Conservation (phyloP, 2,888 invertebrate species). For the Athalia rosae region DNA sequence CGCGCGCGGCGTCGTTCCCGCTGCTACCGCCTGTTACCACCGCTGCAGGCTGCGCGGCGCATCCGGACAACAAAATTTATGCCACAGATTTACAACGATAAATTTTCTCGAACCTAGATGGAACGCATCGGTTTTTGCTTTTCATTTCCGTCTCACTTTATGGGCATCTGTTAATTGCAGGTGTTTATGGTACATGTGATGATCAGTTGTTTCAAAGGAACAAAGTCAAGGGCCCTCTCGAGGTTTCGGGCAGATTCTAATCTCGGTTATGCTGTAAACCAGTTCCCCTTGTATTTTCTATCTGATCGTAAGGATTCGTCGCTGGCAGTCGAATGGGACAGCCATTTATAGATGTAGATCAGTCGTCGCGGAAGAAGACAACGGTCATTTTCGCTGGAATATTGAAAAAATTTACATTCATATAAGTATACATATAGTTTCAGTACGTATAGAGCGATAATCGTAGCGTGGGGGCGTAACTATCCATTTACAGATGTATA, state of each 20-base stretch:
- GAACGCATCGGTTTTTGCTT: too few species aligned
- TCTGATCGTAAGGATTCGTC: too few species aligned
- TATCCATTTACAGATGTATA: not conserved
- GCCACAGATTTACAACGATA: constrained; percentile 28
- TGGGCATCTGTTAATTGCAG: constrained; percentile 4
- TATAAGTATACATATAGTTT: too few species aligned
- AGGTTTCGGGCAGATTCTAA: constrained; percentile 38
- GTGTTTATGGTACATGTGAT: constrained; percentile 31
- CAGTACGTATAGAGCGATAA: not conserved
- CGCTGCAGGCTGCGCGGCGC: not conserved
- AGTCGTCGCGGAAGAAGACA: too few species aligned
- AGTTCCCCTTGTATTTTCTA: constrained; percentile 12
- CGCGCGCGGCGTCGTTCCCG: too few species aligned
- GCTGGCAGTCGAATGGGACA: not conserved
- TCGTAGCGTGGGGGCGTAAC: not conserved
- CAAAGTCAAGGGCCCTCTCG: constrained; percentile 13
- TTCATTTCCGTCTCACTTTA: not conserved
- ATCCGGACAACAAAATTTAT: not conserved
- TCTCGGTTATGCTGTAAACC: constrained; percentile 30
- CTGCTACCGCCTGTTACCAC: not conserved
- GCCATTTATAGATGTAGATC: not conserved
- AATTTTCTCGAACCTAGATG: not conserved
- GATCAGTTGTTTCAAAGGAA: constrained; percentile 26
- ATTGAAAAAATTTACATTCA: too few species aligned
- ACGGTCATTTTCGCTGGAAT: too few species aligned